Base-by-base conservation (phyloP, 2,797 vertebrate species). In the Molossus molossus region DNA sequence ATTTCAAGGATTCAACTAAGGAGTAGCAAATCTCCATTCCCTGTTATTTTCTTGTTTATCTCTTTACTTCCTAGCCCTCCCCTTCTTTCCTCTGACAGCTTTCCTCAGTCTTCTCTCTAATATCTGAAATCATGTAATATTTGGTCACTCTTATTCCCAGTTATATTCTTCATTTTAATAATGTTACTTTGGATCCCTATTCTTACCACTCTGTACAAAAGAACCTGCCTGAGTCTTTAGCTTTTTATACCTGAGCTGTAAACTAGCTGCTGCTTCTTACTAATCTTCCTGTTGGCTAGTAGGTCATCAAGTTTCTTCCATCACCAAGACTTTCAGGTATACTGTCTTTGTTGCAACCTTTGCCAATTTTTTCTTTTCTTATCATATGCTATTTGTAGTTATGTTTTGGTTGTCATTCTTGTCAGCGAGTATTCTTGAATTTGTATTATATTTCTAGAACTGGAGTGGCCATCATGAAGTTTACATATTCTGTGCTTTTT, bases 231-330 rank as follows among this genome's bases (percentile, higher is more conserved):
- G 60, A 48, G 17, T 25, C 45, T 94, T 73, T 79, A 76, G 3
- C 57, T 85, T 94, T 95, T 87, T 90, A 65, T 76, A 60, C 10
- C 15, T 88, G 60, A 88, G n/a, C 40, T 83, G 48, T 80, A 60
- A 90, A 73, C 15, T 65, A 55, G 10, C 9, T 73, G 9, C 9
- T 82, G 17, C 76, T 95, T 65, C 87, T 94, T 94, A 14, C 3
- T 27, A 27, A 0, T 86, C 23, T 96, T 84, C 4, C 11, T 29
- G 23, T 90, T 75, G 67, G 40, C 33, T 23, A 65, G 0, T 50
- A 84, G 17, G 37, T 79, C n/a, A 75, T 75, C 13, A 11, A 37
- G 14, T 79, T 73, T 88, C 58, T 87, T 79, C 48, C 90, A n/a
- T 92, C 58, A 69, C 3, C 7, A 37, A 37, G 27, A 4, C 33